Evolutionary conservation across 1,140 invertebrate species (phyloP).

Genomic region (Microplitis demolitor): DNA sequence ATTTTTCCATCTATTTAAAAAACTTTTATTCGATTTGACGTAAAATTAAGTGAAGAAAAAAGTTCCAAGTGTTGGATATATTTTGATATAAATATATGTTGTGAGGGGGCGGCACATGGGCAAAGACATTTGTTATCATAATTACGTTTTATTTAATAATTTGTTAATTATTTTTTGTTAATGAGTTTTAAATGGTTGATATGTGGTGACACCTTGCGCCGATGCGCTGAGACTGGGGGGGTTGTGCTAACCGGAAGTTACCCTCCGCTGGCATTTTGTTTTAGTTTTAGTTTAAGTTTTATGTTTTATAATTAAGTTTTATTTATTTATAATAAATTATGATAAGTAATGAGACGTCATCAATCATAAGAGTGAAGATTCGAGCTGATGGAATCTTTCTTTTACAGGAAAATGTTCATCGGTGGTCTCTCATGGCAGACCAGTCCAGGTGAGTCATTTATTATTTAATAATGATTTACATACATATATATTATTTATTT

Average conservation of each 20-base stretch:
- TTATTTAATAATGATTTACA: neutral
- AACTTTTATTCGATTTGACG: too few species aligned
- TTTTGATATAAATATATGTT: too few species aligned
- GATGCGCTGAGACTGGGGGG: constrained; percentile 43
- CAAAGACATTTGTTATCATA: too few species aligned
- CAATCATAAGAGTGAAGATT: neutral
- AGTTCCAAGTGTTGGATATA: too few species aligned
- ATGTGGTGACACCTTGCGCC: constrained; percentile 53
- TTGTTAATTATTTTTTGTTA: neutral
- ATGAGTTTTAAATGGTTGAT: constrained; percentile 50
- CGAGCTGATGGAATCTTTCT: constrained; percentile 54
- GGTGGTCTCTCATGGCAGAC: constrained; percentile 99
- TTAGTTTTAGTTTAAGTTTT: neutral
- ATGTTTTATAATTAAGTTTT: neutral
- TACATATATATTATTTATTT: too few species aligned
- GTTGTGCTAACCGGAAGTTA: constrained; percentile 43
- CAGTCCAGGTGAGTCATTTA: constrained; percentile 87
- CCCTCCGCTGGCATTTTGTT: constrained; percentile 45
- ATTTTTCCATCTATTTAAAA: too few species aligned
- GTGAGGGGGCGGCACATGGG: too few species aligned
- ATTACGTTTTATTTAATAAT: too few species aligned
- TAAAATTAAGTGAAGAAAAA: too few species aligned
- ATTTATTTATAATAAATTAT: neutral
- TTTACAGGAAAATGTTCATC: constrained; percentile 99
- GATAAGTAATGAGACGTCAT: neutral